These are phyloP conservation scores for Halcyon leucocephala DNA, from an alignment of 2,797 vertebrate species.

Conservation along the genomic window DNA sequence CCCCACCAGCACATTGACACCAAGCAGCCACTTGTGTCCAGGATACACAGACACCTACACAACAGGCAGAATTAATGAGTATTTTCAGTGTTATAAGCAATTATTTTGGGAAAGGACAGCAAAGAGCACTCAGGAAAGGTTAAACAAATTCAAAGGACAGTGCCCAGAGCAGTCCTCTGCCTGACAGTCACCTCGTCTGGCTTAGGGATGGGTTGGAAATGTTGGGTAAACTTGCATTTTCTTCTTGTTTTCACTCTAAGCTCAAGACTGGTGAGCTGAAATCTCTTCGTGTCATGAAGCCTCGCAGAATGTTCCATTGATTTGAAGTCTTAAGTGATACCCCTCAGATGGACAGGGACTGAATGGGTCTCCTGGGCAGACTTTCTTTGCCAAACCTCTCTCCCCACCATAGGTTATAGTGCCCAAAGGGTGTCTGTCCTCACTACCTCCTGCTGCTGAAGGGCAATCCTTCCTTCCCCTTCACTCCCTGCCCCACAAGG, in stretches of 20 bases:
- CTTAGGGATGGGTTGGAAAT: background rate
- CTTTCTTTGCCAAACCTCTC: background rate
- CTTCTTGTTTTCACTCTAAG: background rate
- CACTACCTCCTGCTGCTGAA: background rate
- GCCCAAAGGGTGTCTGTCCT: background rate
- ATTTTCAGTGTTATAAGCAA: rapidly evolving
- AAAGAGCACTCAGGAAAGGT: background rate
- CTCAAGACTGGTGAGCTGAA: background rate
- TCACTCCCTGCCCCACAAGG: background rate
- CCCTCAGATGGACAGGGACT: background rate
- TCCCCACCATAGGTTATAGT: background rate
- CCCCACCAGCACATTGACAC: background rate
- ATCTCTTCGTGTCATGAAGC: background rate
- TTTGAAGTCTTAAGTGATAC: background rate
- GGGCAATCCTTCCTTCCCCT: background rate
- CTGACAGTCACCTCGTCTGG: background rate
- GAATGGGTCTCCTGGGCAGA: background rate
- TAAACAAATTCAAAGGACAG: background rate
- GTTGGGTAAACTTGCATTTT: background rate
- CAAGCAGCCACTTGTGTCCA: background rate
- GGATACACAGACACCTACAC: background rate
- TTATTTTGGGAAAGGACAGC: background rate
- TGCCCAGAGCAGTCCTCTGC: background rate
- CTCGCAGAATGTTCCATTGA: background rate
- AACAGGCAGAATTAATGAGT: background rate